Base-by-base conservation (phyloP, 1,140 invertebrate genomes). In the Papilio xuthus region DNA sequence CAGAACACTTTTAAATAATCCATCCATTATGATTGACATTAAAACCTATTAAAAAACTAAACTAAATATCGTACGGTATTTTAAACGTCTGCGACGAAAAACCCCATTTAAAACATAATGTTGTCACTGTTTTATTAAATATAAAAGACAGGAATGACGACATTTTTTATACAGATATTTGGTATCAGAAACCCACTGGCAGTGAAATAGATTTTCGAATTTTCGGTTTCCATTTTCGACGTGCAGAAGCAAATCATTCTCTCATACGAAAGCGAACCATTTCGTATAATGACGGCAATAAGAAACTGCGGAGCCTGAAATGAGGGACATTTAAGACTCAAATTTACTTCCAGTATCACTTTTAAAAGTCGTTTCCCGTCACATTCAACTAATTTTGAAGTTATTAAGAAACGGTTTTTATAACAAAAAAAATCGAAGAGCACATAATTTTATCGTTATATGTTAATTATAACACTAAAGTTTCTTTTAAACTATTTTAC, bases 271-370 rank as follows among this genome's bases (percentile, higher is more conserved):
- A 89, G 74, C 32, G 74, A 76, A 76, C 28, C 74, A 37, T 83
- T 81, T 88, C 82, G 78, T 80, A 72, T 85, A 86, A 88, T 83
- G 81, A 82, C 53, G 77, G 81, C 78, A 85, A 85, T 84, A 81
- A 79, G 79, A 83, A 85, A 81, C 74, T 82, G 72, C 41, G 77
- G 80, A 81, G 79, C 83, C 80, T 50, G 78, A 78, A 80, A 82
- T 71, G 78, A 81, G 77, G 77, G 77, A 78, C 79, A 74, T 82
- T 75, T 75, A 77, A 74, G 71, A 53, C 71, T 76, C 53, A 76
- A 76, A 60, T 71, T 71, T 71, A 78, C 67, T 71, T 53, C 42
- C 53, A 37, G 44, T 53, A 71, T 78, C 23, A 78, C 53, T 76
- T 76, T 76, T 20, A 60, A 60, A 60, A 60, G 50, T 76, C 74